Conservation (phyloP, 2,888 invertebrate species). For the Biston stratarius region DNA sequence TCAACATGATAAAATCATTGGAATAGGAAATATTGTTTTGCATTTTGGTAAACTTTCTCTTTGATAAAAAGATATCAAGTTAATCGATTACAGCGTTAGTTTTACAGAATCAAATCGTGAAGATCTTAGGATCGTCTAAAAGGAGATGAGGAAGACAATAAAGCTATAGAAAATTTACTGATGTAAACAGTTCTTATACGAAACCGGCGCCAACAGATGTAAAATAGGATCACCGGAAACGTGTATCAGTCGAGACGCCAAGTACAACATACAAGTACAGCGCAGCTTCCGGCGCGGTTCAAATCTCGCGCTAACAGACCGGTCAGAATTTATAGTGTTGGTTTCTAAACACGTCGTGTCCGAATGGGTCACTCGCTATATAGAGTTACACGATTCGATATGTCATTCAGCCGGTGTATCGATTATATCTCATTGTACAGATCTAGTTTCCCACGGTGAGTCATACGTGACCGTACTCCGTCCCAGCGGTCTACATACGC, state of each 20-base stretch:
- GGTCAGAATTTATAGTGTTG: constrained; percentile 46
- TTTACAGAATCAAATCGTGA: background rate
- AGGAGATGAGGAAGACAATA: constrained; percentile 12
- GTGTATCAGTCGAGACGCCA: constrained; percentile 59
- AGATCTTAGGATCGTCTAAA: background rate
- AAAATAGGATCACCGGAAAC: constrained; percentile 57
- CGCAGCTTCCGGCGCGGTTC: constrained; percentile 57
- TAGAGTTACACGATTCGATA: constrained; percentile 63
- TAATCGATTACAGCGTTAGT: background rate
- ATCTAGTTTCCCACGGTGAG: constrained; percentile 63
- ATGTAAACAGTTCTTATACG: constrained; percentile 48
- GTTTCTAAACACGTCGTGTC: constrained; percentile 56
- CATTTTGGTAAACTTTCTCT: constrained; percentile 20
- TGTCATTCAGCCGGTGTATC: constrained; percentile 60
- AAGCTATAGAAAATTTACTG: constrained; percentile 39
- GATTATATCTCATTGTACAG: constrained; percentile 59
- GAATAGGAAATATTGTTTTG: constrained; percentile 34
- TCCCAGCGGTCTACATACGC: constrained; percentile 41
- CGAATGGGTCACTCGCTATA: constrained; percentile 59
- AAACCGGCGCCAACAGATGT: constrained; percentile 48
- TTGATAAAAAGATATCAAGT: background rate
- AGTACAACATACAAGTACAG: constrained; percentile 59
- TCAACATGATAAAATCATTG: constrained; percentile 42
- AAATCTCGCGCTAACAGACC: constrained; percentile 37
- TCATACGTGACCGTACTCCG: constrained; percentile 49